phyloP scores from a whole-genome alignment of 2,797 vertebrate genomes.

The Sebastes iracundus region DNA sequence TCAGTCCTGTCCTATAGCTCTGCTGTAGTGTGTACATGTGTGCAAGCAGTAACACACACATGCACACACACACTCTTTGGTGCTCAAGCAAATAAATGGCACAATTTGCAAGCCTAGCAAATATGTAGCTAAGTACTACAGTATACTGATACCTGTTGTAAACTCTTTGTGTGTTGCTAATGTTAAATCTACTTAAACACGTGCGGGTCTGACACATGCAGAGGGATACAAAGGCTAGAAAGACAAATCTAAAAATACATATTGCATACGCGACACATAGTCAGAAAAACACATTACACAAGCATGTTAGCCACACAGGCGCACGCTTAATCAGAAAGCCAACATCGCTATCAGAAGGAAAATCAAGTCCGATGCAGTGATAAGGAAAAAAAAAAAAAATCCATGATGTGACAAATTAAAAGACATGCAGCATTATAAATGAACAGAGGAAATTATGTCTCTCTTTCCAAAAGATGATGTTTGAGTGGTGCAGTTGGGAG shows the following conservation, averaged over 20 bases:
- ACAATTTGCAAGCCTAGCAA: conserved; percentile 6
- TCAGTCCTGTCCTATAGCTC: conserved; percentile 11
- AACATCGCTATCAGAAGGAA: background rate
- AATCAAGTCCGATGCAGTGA: background rate
- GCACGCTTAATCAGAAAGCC: background rate
- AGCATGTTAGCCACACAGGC: background rate
- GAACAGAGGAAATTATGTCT: conserved; percentile 54
- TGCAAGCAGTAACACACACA: background rate
- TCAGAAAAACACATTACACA: background rate
- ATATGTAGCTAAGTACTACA: background rate
- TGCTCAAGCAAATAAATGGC: background rate
- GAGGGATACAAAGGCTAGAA: background rate
- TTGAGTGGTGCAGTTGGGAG: conserved; percentile 59
- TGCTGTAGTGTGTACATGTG: background rate
- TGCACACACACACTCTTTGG: background rate
- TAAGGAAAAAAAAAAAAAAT: background rate
- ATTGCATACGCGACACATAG: background rate
- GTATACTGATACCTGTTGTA: background rate
- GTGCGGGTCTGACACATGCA: background rate
- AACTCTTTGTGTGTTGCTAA: background rate
- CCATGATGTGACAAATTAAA: conserved; percentile 43
- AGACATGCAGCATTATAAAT: conserved; percentile 43
- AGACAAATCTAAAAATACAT: background rate
- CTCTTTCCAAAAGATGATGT: conserved; percentile 59
- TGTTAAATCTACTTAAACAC: background rate